Conservation (phyloP, 2,888 invertebrate species). For the Dynastes hyllus region DNA sequence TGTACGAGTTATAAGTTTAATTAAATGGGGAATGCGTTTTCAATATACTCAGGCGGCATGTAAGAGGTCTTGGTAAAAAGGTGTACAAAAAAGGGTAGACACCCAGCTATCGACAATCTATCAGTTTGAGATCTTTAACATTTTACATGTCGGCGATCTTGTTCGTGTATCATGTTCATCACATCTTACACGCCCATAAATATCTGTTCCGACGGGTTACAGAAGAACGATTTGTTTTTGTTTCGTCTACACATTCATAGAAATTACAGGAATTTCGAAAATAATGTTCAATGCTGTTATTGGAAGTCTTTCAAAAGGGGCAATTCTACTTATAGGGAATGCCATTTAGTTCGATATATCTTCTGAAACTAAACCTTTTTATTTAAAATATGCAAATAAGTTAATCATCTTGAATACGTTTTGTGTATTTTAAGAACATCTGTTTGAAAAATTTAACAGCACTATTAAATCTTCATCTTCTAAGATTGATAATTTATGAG, state of each 20-base stretch:
- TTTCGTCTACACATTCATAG: slow-evolving; percentile 7
- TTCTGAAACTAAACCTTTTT: background rate
- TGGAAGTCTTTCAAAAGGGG: background rate
- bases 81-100: slow-evolving; percentile 25
- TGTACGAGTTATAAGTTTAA: slow-evolving; percentile 10
- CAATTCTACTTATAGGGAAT: too few relatives aligned
- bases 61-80: slow-evolving; percentile 17
- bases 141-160: slow-evolving; percentile 28
- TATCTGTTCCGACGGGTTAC: background rate
- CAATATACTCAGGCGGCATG: slow-evolving; percentile 23
- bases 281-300: background rate
- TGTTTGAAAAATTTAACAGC: background rate
- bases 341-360: too few relatives aligned
- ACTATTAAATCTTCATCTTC: background rate
- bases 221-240: slow-evolving; percentile 26
- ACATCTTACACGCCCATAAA: slow-evolving; percentile 26
- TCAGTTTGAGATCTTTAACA: slow-evolving; percentile 29
- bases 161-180: slow-evolving; percentile 25
- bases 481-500: background rate
- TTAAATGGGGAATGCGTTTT: slow-evolving; percentile 28
- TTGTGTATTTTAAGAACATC: too few relatives aligned
- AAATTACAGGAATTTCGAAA: background rate
- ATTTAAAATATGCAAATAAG: background rate
- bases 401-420: background rate
- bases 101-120: slow-evolving; percentile 33